phyloP scores from a whole-genome alignment of 2,797 vertebrate genomes.

The Clarias platycephalus region DNA sequence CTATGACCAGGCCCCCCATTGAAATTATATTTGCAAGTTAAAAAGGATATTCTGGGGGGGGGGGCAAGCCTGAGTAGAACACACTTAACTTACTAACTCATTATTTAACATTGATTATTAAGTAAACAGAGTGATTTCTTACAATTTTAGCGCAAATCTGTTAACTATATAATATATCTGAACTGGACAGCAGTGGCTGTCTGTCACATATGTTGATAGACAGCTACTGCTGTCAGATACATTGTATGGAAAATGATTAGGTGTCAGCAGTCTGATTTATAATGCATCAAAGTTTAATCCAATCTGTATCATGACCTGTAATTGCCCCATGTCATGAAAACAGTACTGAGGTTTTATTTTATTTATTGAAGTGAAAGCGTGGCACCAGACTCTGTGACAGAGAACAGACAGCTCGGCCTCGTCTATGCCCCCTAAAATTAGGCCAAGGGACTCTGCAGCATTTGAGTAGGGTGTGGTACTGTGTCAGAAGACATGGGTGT shows the following conservation, averaged over 20 bases:
- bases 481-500: conserved; percentile 41
- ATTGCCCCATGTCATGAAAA: conserved; percentile 5
- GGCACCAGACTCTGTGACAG: conserved; percentile 57
- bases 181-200: conserved; percentile 5
- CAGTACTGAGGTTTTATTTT: conserved; percentile 47
- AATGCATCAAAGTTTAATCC: neutral
- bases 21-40: neutral
- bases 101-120: neutral
- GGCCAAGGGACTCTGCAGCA: conserved; percentile 61
- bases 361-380: conserved; percentile 61
- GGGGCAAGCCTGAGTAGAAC: neutral
- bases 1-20: conserved; percentile 57
- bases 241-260: neutral
- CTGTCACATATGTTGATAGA: conserved; percentile 16
- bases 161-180: neutral
- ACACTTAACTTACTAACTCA: neutral
- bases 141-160: neutral
- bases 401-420: conserved; percentile 59
- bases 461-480: conserved; percentile 51
- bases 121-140: neutral
- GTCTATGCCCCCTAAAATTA: conserved; percentile 71
- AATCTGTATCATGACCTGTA: neutral
- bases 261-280: neutral
- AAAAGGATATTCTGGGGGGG: neutral
- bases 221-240: neutral